Evolutionary conservation across 1,140 invertebrate genomes (phyloP).

Genomic region (Panagrolaimus sp.): DNA sequence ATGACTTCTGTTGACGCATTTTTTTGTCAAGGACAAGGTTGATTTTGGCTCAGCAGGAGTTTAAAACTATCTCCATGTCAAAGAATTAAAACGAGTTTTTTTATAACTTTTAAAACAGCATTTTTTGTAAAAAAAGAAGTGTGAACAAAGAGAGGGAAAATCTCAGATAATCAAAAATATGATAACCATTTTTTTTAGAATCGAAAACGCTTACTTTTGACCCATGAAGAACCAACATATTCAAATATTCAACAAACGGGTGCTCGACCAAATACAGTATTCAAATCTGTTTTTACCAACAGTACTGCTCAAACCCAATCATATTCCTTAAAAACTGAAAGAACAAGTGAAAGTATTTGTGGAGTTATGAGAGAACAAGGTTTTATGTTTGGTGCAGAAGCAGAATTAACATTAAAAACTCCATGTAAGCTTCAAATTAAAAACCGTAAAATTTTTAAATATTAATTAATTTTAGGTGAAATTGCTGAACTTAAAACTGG

Average conservation of each 20-base stretch:
- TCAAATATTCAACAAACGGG: slow-evolving; percentile 47
- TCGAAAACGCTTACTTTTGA: slow-evolving; percentile 60
- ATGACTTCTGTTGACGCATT: neutral
- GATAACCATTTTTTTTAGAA: slow-evolving; percentile 53
- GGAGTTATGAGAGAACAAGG: slow-evolving; percentile 61
- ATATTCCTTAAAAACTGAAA: slow-evolving; percentile 63
- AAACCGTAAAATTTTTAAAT: neutral
- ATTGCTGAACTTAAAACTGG: slow-evolving; percentile 63
- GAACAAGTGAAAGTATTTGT: slow-evolving; percentile 61
- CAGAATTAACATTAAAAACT: slow-evolving; percentile 62
- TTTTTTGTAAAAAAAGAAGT: too few relatives aligned
- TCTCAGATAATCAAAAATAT: too few relatives aligned
- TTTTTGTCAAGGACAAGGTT: slow-evolving; percentile 10
- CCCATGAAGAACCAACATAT: slow-evolving; percentile 60
- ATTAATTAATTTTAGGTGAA: slow-evolving; percentile 46
- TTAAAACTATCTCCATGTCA: slow-evolving; percentile 12
- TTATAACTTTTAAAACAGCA: neutral
- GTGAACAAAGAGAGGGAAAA: too few relatives aligned
- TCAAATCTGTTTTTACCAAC: slow-evolving; percentile 63
- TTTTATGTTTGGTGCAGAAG: slow-evolving; percentile 61
- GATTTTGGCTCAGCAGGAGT: slow-evolving; percentile 22
- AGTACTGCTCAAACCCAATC: slow-evolving; percentile 62
- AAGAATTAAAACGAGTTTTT: slow-evolving; percentile 14
- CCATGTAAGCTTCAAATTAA: slow-evolving; percentile 60
- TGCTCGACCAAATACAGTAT: slow-evolving; percentile 59